These are phyloP conservation scores for Agrilus biguttatus DNA, from an alignment of 2,888 invertebrate species.

Conservation along the genomic window DNA sequence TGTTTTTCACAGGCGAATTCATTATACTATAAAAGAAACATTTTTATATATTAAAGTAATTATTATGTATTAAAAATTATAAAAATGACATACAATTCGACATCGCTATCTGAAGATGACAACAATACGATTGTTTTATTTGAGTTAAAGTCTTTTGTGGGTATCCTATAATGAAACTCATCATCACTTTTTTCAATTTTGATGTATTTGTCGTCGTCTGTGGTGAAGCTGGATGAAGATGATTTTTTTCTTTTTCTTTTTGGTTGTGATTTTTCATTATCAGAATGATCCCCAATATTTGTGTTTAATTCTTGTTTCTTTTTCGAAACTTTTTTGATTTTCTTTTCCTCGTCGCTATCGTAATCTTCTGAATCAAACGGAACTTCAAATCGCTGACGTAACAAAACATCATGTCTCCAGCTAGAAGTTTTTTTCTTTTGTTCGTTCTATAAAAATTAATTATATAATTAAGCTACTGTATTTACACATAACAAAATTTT, in stretches of 20 bases:
- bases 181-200: not conserved
- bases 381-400: not conserved
- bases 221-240: not conserved
- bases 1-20: not conserved
- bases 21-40: conserved; percentile 3
- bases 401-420: conserved; percentile 1
- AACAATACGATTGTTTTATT: not conserved
- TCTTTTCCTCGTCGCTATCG: not conserved
- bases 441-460: not conserved
- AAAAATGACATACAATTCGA: conserved; percentile 15
- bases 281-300: too few relatives aligned
- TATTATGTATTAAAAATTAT: conserved; percentile 1
- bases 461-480: too few relatives aligned
- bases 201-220: not conserved
- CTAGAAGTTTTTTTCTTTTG: not conserved
- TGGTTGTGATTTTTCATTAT: too few relatives aligned
- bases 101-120: conserved; percentile 8
- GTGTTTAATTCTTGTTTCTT: too few relatives aligned
- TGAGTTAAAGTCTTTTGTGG: not conserved
- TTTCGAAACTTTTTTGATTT: not conserved
- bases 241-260: not conserved
- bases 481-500: too few relatives aligned
- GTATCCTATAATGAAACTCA: too few relatives aligned
- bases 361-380: not conserved
- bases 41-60: not conserved